Conservation (phyloP, 2,888 invertebrate genomes). For the Netelia inedita region DNA sequence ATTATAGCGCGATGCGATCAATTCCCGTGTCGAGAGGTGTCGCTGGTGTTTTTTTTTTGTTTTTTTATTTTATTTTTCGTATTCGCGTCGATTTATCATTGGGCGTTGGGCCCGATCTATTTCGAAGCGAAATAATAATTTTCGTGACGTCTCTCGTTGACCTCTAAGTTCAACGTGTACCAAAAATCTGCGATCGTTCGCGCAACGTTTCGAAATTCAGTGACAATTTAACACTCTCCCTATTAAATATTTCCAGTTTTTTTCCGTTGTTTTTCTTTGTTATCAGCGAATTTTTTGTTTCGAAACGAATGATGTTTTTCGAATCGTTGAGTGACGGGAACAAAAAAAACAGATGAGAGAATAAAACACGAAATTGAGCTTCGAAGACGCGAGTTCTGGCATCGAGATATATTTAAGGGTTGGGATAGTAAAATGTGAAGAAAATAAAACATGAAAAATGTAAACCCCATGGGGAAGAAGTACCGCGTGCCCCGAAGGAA, state of each 20-base stretch:
- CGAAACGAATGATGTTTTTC: neutral
- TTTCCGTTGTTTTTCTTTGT: too few species aligned
- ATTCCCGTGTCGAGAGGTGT: neutral
- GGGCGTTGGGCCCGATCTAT: neutral
- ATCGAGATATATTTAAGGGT: neutral
- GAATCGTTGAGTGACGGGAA: neutral
- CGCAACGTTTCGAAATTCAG: too few species aligned
- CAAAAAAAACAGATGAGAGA: neutral
- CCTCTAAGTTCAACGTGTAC: neutral
- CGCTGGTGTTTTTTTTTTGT: neutral
- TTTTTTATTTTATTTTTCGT: neutral
- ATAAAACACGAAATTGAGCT: neutral
- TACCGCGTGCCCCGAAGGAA: neutral
- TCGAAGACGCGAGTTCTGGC: neutral
- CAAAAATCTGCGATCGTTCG: too few species aligned
- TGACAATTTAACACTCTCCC: too few species aligned
- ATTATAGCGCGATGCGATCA: slow-evolving; percentile 1
- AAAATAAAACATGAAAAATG: neutral
- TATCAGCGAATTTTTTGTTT: neutral
- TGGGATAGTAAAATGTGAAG: neutral
- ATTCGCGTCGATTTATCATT: too few species aligned
- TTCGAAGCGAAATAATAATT: neutral
- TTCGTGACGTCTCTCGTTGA: neutral
- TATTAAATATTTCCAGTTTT: too few species aligned
- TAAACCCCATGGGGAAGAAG: neutral